A percentile compares a stretch with the other conserved stretches of the same genome.
Conservation (phyloP, 1,140 invertebrate genomes). For the Euwallacea similis region DNA sequence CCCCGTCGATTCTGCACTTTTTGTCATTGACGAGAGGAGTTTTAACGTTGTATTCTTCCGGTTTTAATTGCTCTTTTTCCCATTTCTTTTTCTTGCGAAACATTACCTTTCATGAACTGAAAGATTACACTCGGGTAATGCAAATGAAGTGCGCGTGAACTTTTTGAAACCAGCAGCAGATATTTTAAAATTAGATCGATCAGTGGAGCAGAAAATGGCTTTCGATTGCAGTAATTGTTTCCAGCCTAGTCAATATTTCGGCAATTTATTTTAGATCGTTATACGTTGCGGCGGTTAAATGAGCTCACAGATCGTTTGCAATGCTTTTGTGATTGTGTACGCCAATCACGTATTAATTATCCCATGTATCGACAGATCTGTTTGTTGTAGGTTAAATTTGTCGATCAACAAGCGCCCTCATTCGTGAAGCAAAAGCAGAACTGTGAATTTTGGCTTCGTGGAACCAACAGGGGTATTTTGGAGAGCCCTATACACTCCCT, state of each 20-base stretch:
- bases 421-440: slow-evolving; percentile 78
- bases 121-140: too few relatives aligned
- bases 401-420: slow-evolving; percentile 75
- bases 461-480: slow-evolving; percentile 73
- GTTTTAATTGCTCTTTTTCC: background rate
- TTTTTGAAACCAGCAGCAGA: too few relatives aligned
- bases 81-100: background rate
- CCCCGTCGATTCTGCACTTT: background rate
- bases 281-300: background rate
- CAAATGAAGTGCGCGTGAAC: too few relatives aligned
- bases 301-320: background rate
- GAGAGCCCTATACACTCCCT: slow-evolving; percentile 80
- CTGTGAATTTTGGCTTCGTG: slow-evolving; percentile 84
- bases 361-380: slow-evolving; percentile 9
- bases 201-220: background rate
- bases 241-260: background rate
- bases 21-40: too few relatives aligned
- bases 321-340: background rate
- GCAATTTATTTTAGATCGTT: background rate
- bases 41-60: too few relatives aligned
- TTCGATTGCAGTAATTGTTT: background rate
- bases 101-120: too few relatives aligned
- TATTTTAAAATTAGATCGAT: slow-evolving; percentile 1
- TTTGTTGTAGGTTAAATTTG: slow-evolving; percentile 70
- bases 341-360: background rate